Conservation (phyloP, 2,888 invertebrate species). For the Aproaerema taeniolella region DNA sequence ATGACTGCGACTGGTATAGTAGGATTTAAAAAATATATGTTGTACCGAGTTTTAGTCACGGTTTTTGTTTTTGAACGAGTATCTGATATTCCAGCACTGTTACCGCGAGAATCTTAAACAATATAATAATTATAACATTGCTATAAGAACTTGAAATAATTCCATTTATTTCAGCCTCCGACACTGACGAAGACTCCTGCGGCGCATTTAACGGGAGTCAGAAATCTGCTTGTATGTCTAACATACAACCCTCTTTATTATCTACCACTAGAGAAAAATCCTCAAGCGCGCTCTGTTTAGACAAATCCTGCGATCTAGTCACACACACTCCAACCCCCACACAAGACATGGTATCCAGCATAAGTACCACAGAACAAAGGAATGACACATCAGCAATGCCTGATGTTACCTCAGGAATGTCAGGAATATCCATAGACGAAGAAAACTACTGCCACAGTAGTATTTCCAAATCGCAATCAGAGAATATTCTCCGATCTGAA, state of each 20-base stretch:
- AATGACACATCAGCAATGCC: constrained; percentile 65
- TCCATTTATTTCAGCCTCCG: constrained; percentile 44
- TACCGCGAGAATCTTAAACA: no score
- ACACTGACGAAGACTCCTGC: constrained; percentile 71
- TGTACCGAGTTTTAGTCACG: no score
- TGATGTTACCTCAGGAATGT: constrained; percentile 68
- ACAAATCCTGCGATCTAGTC: constrained; percentile 65
- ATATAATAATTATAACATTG: no score
- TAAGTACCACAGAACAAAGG: constrained; percentile 68
- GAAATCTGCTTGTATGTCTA: constrained; percentile 67
- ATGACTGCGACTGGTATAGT: no score
- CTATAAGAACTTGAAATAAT: no score
- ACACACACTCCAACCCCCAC: constrained; percentile 73
- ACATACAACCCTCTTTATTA: constrained; percentile 60
- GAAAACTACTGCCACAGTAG: constrained; percentile 66
- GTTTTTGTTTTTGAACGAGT: no score
- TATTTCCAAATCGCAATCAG: constrained; percentile 69
- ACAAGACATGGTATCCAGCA: constrained; percentile 73
- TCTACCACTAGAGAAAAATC: constrained; percentile 65
- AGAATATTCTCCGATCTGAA: constrained; percentile 66
- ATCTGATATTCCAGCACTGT: no score
- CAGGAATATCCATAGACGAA: constrained; percentile 70
- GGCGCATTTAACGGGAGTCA: constrained; percentile 69
- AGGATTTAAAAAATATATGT: no score
- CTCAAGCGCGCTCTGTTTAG: constrained; percentile 67